phyloP scores from a whole-genome alignment of 2,797 vertebrate species.

The Trachurus trachurus region DNA sequence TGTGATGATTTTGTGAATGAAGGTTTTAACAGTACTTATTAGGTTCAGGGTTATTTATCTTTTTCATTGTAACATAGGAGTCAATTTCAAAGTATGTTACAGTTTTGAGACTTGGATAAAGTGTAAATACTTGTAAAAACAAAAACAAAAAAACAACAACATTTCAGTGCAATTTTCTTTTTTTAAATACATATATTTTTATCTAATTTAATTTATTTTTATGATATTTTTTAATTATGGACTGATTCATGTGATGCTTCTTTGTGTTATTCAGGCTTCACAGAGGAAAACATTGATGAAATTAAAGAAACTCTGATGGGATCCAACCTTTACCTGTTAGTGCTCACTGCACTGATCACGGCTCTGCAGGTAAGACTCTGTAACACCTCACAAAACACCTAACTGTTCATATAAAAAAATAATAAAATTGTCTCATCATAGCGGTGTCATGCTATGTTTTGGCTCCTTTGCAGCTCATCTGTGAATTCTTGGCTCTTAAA shows the following conservation, averaged over 20 bases:
- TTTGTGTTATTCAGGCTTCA: constrained; percentile 88
- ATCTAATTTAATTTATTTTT: background rate
- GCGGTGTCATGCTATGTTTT: background rate
- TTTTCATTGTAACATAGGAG: background rate
- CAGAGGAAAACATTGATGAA: constrained; percentile 95
- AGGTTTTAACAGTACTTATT: background rate
- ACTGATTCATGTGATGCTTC: background rate
- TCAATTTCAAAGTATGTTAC: background rate
- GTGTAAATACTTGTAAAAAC: background rate
- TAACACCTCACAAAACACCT: background rate
- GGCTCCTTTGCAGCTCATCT: constrained; percentile 89
- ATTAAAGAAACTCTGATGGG: constrained; percentile 95
- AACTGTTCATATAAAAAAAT: background rate
- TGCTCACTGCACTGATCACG: constrained; percentile 93
- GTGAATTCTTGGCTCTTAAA: constrained; percentile 97
- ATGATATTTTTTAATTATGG: background rate
- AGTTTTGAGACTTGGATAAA: background rate
- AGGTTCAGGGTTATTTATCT: background rate
- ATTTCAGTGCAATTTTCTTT: background rate
- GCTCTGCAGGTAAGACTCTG: constrained; percentile 91
- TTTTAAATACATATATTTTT: background rate
- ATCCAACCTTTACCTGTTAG: constrained; percentile 93
- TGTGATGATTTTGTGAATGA: background rate
- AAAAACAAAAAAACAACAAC: too few species aligned
- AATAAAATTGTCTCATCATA: background rate